Evolutionary conservation across 2,888 invertebrate genomes (phyloP).

Genomic region (Pandemis heparana): DNA sequence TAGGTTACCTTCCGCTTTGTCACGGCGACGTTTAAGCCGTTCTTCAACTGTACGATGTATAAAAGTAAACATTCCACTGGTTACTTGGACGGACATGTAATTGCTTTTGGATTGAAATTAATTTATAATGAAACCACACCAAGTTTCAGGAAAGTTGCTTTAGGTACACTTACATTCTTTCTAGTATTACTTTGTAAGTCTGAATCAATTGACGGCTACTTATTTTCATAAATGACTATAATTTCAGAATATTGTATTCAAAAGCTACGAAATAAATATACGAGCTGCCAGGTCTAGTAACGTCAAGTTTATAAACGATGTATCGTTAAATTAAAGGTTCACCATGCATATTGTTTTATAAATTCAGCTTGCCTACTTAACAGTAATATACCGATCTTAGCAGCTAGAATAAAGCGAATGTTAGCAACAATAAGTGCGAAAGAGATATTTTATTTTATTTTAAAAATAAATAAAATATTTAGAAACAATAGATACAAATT

Average conservation of each 20-base stretch:
- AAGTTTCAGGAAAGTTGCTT: background rate
- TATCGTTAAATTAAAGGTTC: too few relatives aligned
- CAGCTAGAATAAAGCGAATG: background rate
- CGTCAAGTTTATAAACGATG: too few relatives aligned
- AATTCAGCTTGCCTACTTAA: too few relatives aligned
- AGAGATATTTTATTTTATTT: background rate
- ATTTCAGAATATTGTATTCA: background rate
- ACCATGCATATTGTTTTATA: too few relatives aligned
- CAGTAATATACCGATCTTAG: background rate
- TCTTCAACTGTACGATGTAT: slow-evolving; percentile 1
- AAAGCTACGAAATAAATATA: background rate
- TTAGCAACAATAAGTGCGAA: background rate
- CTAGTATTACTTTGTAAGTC: background rate
- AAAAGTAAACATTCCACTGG: slow-evolving; percentile 44
- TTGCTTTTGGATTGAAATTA: slow-evolving; percentile 49
- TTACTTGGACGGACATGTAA: slow-evolving; percentile 62
- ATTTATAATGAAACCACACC: slow-evolving; percentile 27
- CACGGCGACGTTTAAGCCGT: background rate
- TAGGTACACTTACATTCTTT: background rate
- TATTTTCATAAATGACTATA: background rate
- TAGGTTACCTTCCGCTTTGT: background rate
- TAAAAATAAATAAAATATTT: too few relatives aligned
- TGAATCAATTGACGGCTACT: background rate
- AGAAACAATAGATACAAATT: background rate
- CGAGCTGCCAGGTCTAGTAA: background rate